Evolutionary conservation across 1,140 invertebrate genomes (phyloP).

Genomic region (Drosophila lacteicornis): DNA sequence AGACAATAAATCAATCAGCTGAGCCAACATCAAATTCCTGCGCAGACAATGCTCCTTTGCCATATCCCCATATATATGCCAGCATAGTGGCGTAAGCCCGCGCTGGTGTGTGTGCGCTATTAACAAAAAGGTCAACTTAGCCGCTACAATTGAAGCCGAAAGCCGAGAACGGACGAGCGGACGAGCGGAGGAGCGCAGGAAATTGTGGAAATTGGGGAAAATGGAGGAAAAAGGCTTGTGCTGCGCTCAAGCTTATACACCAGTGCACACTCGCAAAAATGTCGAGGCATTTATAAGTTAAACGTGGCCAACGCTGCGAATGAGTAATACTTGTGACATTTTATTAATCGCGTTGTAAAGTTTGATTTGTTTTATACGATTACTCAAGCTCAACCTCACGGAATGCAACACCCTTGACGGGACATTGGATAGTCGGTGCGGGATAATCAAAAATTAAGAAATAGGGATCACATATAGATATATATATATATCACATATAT

Average conservation of each 20-base stretch:
- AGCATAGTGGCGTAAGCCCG: conserved; percentile 25
- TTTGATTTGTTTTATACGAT: background rate
- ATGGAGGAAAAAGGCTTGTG: conserved; percentile 40
- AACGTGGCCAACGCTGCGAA: background rate
- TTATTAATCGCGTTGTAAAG: background rate
- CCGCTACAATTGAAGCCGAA: conserved; percentile 60
- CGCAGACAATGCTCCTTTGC: conserved; percentile 59
- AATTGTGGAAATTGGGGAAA: conserved; percentile 10
- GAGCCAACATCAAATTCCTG: conserved; percentile 75
- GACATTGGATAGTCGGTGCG: no score
- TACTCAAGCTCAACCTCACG: no score
- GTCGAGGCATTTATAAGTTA: background rate
- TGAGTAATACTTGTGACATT: background rate
- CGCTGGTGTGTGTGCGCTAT: conserved; percentile 48
- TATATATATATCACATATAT: no score
- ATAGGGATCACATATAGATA: no score
- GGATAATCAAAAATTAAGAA: no score
- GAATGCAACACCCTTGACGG: no score
- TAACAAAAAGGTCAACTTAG: conserved; percentile 72
- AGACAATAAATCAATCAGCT: conserved; percentile 83
- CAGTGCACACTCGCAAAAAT: conserved; percentile 27
- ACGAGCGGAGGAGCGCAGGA: background rate
- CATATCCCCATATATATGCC: conserved; percentile 17
- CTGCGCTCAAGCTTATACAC: conserved; percentile 27
- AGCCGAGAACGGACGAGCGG: conserved; percentile 2